phyloP scores from a whole-genome alignment of 2,113 vertebrate genomes.

The Rattus norvegicus region DNA sequence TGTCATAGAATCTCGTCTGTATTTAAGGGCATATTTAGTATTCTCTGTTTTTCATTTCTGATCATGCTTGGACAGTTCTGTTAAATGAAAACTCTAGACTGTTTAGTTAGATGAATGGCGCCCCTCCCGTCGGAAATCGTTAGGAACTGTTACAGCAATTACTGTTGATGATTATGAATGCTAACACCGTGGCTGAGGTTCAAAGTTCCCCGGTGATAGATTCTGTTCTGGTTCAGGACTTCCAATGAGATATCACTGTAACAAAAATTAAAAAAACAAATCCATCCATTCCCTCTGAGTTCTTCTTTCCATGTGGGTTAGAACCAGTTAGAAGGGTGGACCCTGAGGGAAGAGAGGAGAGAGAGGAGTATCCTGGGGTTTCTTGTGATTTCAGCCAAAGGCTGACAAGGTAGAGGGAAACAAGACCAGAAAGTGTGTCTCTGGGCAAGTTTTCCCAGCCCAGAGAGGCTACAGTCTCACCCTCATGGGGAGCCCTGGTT shows the following conservation, averaged over 20 bases:
- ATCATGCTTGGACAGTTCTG: constrained; percentile 78
- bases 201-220: background rate
- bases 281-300: constrained; percentile 32
- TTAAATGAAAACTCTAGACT: constrained; percentile 54
- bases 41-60: constrained; percentile 68
- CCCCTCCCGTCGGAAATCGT: constrained; percentile 70
- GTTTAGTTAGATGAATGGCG: constrained; percentile 71
- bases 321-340: background rate
- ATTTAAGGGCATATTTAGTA: constrained; percentile 78
- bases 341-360: too few species aligned
- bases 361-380: background rate
- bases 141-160: constrained; percentile 55
- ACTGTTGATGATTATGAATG: constrained; percentile 69
- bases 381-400: constrained; percentile 72
- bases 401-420: background rate
- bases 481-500: background rate
- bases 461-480: background rate
- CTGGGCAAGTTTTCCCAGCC: background rate
- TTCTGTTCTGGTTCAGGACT: constrained; percentile 46
- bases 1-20: constrained; percentile 74
- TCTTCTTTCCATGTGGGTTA: background rate
- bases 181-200: constrained; percentile 28
- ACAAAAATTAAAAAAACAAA: constrained; percentile 47
- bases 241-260: background rate
- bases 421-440: constrained; percentile 26